Percentiles rank a stretch among this genome's conserved stretches.
Evolutionary conservation across 2,888 invertebrate species (phyloP).

Genomic region (Archaeoteleia sp.): DNA sequence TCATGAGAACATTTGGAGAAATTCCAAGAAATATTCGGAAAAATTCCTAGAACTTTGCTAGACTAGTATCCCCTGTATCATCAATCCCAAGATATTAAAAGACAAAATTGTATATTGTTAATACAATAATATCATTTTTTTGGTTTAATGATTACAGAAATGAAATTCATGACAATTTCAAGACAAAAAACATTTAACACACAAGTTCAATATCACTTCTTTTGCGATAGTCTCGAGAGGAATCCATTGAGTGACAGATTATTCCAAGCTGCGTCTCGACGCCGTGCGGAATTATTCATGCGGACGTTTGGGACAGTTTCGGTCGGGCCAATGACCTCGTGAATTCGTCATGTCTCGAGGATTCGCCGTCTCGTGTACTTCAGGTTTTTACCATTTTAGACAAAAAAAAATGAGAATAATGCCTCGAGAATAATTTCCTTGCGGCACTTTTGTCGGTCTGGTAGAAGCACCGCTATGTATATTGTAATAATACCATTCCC

Average conservation of each 20-base stretch:
- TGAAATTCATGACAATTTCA: no score
- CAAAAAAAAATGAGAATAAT: conserved; percentile 6
- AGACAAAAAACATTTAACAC: no score
- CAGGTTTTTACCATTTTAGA: conserved; percentile 16
- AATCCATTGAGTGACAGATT: conserved; percentile 35
- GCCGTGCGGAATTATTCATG: conserved; percentile 43
- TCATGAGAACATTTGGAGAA: no score
- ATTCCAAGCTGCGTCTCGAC: conserved; percentile 8
- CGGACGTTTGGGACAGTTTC: conserved; percentile 23
- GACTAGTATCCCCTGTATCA: no score
- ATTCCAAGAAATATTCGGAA: no score
- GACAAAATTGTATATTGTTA: no score
- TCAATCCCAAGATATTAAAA: no score
- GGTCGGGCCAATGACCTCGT: conserved; percentile 37
- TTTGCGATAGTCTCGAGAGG: conserved; percentile 29
- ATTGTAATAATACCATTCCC: background rate
- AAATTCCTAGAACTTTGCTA: no score
- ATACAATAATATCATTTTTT: no score
- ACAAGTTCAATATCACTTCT: conserved; percentile 1
- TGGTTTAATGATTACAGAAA: no score
- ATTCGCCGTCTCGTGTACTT: conserved; percentile 12
- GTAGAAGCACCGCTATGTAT: background rate
- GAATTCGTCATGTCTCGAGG: conserved; percentile 39
- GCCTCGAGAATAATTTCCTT: background rate
- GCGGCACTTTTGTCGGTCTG: background rate